Conservation (phyloP, 1,140 invertebrate genomes). For the Heliconius hermathena region DNA sequence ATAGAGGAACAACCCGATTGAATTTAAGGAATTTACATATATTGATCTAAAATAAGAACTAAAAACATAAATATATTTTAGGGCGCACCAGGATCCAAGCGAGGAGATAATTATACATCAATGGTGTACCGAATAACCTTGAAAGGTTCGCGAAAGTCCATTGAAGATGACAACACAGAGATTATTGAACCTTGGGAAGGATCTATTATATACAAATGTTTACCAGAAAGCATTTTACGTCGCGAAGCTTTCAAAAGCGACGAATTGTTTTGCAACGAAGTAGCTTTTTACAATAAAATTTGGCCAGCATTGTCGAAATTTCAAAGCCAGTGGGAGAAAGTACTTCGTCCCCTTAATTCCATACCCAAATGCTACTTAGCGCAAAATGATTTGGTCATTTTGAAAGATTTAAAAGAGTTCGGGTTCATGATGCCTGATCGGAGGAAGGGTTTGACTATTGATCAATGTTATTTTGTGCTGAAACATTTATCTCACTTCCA, state of each 20-base stretch:
- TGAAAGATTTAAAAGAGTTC: conserved; percentile 83
- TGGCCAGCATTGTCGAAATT: conserved; percentile 84
- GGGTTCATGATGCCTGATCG: conserved; percentile 87
- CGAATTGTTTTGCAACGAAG: conserved; percentile 86
- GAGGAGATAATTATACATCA: conserved; percentile 88
- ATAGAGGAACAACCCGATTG: no score
- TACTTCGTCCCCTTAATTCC: conserved; percentile 81
- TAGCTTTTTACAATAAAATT: conserved; percentile 87
- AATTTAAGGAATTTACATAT: not conserved
- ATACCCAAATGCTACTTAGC: conserved; percentile 86
- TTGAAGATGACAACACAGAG: conserved; percentile 65
- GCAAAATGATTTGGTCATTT: conserved; percentile 83
- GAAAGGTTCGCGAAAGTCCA: conserved; percentile 79
- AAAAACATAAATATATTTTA: conserved; percentile 51
- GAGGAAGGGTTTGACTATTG: conserved; percentile 83
- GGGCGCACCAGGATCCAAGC: conserved; percentile 85
- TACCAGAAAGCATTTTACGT: conserved; percentile 84
- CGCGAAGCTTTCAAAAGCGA: conserved; percentile 87
- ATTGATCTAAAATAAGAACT: not conserved
- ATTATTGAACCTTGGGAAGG: conserved; percentile 81
- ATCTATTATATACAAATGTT: conserved; percentile 86
- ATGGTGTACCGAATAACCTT: conserved; percentile 85
- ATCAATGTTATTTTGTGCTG: conserved; percentile 83
- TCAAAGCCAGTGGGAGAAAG: conserved; percentile 75
- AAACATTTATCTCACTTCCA: conserved; percentile 86